phyloP scores from a whole-genome alignment of 2,113 vertebrate genomes.

The Anseranas semipalmata region DNA sequence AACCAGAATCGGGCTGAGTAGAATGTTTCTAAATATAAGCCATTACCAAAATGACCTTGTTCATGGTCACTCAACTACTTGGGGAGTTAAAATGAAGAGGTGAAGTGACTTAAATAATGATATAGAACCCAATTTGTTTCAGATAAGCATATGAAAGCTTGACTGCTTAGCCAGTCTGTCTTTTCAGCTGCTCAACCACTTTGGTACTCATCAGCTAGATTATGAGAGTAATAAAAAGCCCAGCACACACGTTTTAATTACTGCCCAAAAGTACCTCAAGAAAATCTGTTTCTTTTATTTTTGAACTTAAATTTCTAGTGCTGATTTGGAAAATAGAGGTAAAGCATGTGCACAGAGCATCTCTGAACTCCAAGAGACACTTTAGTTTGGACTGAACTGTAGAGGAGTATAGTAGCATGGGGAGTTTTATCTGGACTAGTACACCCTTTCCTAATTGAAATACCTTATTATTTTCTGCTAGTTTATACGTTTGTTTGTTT shows the following conservation, averaged over 20 bases:
- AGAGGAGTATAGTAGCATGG: background rate
- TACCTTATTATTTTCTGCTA: background rate
- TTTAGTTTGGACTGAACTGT: background rate
- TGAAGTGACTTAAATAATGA: background rate
- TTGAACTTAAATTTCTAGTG: background rate
- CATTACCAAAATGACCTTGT: background rate
- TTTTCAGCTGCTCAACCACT: background rate
- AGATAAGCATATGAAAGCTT: background rate
- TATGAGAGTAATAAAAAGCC: background rate
- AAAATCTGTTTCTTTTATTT: background rate
- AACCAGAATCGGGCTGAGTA: background rate
- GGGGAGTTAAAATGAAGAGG: background rate
- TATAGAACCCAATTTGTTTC: background rate
- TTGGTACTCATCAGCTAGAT: background rate
- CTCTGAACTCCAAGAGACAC: background rate
- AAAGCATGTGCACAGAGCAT: background rate
- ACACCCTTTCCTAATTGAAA: conserved; percentile 50
- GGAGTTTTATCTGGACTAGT: conserved; percentile 47
- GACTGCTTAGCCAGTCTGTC: background rate
- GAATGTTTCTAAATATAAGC: background rate
- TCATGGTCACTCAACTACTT: rapidly evolving
- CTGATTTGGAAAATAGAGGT: background rate
- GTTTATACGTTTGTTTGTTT: background rate
- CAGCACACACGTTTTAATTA: background rate
- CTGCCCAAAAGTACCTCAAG: background rate